phyloP scores from a whole-genome alignment of 2,888 invertebrate species.

The Euplexia lucipara region DNA sequence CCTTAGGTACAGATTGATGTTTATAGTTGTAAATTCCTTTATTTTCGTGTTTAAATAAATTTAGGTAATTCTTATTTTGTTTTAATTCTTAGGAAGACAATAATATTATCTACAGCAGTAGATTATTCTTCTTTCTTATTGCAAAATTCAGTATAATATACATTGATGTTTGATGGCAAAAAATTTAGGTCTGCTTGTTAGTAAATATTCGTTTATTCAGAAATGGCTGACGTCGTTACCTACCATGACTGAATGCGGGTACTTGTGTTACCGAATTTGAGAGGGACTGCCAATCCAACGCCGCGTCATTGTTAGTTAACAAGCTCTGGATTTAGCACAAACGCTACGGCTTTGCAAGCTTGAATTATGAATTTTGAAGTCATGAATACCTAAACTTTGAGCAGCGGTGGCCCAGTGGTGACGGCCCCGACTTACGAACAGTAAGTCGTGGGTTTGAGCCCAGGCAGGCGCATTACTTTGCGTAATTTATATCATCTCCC shows the following conservation, averaged over 20 bases:
- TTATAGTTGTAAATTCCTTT: too few relatives aligned
- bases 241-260: conserved; percentile 12
- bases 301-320: conserved; percentile 16
- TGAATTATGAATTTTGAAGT: neutral
- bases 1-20: too few relatives aligned
- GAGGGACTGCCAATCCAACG: conserved; percentile 14
- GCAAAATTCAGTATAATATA: neutral
- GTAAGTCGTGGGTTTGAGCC: too few relatives aligned
- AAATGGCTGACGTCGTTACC: conserved; percentile 14
- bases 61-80: too few relatives aligned
- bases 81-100: too few relatives aligned
- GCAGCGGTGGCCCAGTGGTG: too few relatives aligned
- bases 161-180: too few relatives aligned
- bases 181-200: conserved; percentile 5
- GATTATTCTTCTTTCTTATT: neutral
- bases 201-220: conserved; percentile 1
- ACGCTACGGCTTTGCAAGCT: neutral
- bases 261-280: conserved; percentile 28
- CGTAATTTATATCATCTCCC: too few relatives aligned
- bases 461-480: too few relatives aligned
- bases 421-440: too few relatives aligned
- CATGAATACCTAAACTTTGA: neutral
- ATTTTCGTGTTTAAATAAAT: too few relatives aligned
- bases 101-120: too few relatives aligned
- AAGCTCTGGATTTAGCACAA: conserved; percentile 3